Conservation (phyloP, 2,797 vertebrate species). For the Meda fulgida region DNA sequence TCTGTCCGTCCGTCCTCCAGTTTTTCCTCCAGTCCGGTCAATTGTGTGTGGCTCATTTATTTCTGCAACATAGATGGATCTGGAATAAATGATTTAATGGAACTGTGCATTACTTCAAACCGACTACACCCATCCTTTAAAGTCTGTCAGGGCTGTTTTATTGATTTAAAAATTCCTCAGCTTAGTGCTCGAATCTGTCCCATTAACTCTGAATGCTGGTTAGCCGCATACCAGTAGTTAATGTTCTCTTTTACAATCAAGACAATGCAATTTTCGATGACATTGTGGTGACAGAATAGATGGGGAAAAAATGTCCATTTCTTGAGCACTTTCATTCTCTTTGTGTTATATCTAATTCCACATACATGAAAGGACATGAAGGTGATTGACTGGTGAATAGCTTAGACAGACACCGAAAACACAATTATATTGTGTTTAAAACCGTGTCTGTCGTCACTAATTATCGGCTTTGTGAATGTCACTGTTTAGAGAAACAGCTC, state of each 20-base stretch:
- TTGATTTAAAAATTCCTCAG: constrained; percentile 45
- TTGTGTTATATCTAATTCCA: constrained; percentile 63
- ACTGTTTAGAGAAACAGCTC: constrained; percentile 62
- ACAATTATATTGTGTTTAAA: constrained; percentile 62
- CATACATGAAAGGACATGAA: constrained; percentile 65
- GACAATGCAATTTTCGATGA: constrained; percentile 49
- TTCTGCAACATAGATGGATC: constrained; percentile 28
- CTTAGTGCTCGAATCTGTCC: constrained; percentile 37
- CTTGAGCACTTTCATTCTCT: constrained; percentile 55
- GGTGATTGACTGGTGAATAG: constrained; percentile 61
- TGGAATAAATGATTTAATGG: constrained; percentile 39
- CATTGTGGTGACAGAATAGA: constrained; percentile 57
- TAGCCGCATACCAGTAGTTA: constrained; percentile 45
- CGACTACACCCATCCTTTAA: constrained; percentile 34
- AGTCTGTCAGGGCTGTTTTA: constrained; percentile 41
- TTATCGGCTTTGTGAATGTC: constrained; percentile 62
- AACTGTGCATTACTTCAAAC: constrained; percentile 25
- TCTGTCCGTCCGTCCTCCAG: not conserved
- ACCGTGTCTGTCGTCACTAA: constrained; percentile 63
- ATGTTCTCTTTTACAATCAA: constrained; percentile 61
- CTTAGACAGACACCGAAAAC: constrained; percentile 58
- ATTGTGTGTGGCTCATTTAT: constrained; percentile 13
- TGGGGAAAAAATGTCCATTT: constrained; percentile 49
- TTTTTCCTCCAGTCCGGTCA: not conserved
- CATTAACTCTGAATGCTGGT: constrained; percentile 41